phyloP scores from a whole-genome alignment of 2,888 invertebrate species.

The Branchipolynoe longqiensis region DNA sequence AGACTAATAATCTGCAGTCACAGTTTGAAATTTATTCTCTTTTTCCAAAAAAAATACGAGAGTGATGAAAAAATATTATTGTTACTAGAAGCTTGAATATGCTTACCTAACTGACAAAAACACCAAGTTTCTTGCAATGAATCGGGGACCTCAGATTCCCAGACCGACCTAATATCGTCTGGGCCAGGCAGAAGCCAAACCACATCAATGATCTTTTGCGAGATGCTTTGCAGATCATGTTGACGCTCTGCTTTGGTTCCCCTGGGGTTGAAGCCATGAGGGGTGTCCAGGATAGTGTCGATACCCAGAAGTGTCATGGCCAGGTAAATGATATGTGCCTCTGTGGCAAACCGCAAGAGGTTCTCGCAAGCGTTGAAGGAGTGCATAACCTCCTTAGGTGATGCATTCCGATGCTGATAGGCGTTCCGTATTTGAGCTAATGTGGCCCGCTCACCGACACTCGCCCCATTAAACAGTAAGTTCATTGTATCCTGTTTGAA shows the following conservation, averaged over 20 bases:
- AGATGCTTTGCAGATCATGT: neutral
- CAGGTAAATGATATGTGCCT: neutral
- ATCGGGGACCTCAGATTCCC: too few relatives aligned
- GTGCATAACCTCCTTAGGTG: constrained; percentile 26
- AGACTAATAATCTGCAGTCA: too few relatives aligned
- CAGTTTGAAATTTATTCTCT: too few relatives aligned
- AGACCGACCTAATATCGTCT: neutral
- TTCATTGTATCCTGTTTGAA: too few relatives aligned
- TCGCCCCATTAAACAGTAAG: too few relatives aligned
- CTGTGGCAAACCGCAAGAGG: constrained; percentile 21
- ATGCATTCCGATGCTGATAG: constrained; percentile 14
- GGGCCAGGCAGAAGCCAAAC: constrained; percentile 39
- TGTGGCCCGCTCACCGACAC: neutral
- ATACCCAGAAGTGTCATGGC: constrained; percentile 19
- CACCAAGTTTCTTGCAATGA: too few relatives aligned
- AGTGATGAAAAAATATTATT: too few relatives aligned
- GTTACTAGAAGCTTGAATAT: neutral
- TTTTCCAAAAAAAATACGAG: too few relatives aligned
- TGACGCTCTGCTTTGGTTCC: neutral
- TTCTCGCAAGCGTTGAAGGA: constrained; percentile 27
- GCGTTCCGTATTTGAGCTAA: constrained; percentile 2
- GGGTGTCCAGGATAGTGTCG: neutral
- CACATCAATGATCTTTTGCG: neutral
- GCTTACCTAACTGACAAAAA: constrained; percentile 16
- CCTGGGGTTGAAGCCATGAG: neutral